Percentiles rank a stretch among this genome's conserved stretches.
Evolutionary conservation across 2,797 vertebrate species (phyloP).

Genomic region (Fistularia tabacaria): DNA sequence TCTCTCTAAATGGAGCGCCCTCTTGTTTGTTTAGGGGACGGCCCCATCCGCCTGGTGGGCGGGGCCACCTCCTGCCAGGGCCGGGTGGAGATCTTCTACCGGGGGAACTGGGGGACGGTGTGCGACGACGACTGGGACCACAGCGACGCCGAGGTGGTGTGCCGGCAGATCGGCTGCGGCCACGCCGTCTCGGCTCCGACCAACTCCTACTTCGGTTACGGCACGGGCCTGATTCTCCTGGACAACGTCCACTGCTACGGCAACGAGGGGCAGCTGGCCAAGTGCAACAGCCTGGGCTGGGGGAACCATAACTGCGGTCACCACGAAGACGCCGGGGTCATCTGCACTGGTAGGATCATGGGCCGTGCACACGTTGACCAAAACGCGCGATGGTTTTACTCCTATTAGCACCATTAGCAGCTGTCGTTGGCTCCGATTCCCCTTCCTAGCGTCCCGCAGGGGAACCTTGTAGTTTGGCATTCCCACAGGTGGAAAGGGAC

Average conservation of each 20-base stretch:
- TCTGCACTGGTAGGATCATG: conserved; percentile 79
- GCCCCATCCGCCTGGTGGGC: conserved; percentile 81
- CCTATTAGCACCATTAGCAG: not conserved
- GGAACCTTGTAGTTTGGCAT: no score
- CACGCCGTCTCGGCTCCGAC: conserved; percentile 75
- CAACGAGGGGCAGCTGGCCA: conserved; percentile 70
- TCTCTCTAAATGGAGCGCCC: not conserved
- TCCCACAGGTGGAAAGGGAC: no score
- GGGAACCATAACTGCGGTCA: conserved; percentile 95
- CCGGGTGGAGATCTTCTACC: conserved; percentile 88
- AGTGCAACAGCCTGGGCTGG: conserved; percentile 89
- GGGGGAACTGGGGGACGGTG: conserved; percentile 89
- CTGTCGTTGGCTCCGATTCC: no score
- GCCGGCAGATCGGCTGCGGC: conserved; percentile 86
- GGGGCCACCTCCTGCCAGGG: conserved; percentile 83
- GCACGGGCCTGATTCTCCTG: conserved; percentile 85
- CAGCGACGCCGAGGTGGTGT: conserved; percentile 84
- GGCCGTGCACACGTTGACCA: not conserved
- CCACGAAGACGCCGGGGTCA: conserved; percentile 90
- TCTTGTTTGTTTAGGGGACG: conserved; percentile 75
- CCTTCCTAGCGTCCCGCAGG: no score
- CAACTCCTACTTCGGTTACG: conserved; percentile 88
- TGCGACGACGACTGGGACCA: conserved; percentile 93
- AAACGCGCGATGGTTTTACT: not conserved
- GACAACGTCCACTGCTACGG: conserved; percentile 92